Evolutionary conservation across 2,888 invertebrate species (phyloP), one percentile per base, ranked within the genome.

Genomic region (Ceratothoa steindachneri): DNA sequence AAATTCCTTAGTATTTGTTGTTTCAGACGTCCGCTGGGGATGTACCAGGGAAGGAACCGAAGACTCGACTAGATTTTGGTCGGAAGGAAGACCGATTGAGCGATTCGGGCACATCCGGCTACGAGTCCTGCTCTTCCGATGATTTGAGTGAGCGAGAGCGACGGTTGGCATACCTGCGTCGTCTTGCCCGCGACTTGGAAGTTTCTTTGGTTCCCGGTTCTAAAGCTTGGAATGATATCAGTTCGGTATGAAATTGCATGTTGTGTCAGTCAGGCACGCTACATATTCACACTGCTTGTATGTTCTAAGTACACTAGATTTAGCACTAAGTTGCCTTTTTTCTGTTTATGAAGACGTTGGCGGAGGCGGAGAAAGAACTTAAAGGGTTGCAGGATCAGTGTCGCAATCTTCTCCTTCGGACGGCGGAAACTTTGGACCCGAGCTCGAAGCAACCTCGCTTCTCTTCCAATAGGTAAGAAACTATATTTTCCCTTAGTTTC

Each of bases 281-380:
- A n/a, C n/a, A n/a, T n/a, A n/a, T n/a, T n/a, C n/a, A n/a, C n/a
- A n/a, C n/a, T n/a, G n/a, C n/a, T n/a, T n/a, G n/a, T n/a, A n/a
- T n/a, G n/a, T n/a, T n/a, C n/a, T n/a, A n/a, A n/a, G n/a, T n/a
- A n/a, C n/a, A n/a, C n/a, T n/a, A n/a, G n/a, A n/a, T n/a, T n/a
- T n/a, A n/a, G n/a, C n/a, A n/a, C n/a, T n/a, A n/a, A n/a, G n/a
- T n/a, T n/a, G n/a, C n/a, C n/a, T n/a, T n/a, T n/a, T n/a, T n/a
- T n/a, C n/a, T n/a, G n/a, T n/a, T n/a, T 51, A 85, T 84, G 2
- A 84, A 88, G 87, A 88, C 90, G 80, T 88, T 91, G 84, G 89
- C 89, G 81, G 89, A 89, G 81, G 89, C 90, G 7, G 91, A 91
- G 83, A 88, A 87, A 74, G 91, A 91, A 84, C 87, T 91, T 74